A percentile compares a stretch with the other conserved stretches of the same genome.
phyloP scores from a whole-genome alignment of 2,113 vertebrate genomes.

The Chrysochloris asiatica region DNA sequence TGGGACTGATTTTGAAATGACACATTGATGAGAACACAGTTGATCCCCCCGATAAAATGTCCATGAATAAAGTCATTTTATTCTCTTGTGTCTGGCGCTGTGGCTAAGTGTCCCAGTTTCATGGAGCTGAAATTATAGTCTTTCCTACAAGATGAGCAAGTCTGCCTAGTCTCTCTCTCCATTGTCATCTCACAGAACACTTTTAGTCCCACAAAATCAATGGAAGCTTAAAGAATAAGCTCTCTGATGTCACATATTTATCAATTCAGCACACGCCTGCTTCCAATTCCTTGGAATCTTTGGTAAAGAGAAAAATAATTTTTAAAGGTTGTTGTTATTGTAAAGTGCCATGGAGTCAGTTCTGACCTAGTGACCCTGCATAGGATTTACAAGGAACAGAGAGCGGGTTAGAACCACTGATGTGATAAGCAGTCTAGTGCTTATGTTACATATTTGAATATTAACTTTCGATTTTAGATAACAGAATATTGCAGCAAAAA shows the following conservation, averaged over 20 bases:
- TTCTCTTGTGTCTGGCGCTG: background rate
- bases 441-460: background rate
- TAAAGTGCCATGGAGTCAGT: too few relatives aligned
- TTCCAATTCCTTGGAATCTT: background rate
- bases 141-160: slow-evolving; percentile 41
- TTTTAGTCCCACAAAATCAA: background rate
- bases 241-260: background rate
- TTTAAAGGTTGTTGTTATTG: slow-evolving; percentile 50
- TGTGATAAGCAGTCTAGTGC: too few relatives aligned
- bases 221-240: background rate
- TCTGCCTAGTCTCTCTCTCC: background rate
- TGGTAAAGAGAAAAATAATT: background rate
- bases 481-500: background rate
- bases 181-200: background rate
- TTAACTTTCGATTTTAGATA: background rate
- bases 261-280: background rate
- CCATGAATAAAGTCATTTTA: background rate
- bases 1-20: background rate
- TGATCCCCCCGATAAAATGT: background rate
- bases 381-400: too few relatives aligned
- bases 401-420: too few relatives aligned
- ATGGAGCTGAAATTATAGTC: slow-evolving; percentile 1
- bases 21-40: background rate
- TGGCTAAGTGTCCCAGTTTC: background rate
- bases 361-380: too few relatives aligned